Conservation (phyloP, 2,888 invertebrate species). For the Enchytraeus crypticus region DNA sequence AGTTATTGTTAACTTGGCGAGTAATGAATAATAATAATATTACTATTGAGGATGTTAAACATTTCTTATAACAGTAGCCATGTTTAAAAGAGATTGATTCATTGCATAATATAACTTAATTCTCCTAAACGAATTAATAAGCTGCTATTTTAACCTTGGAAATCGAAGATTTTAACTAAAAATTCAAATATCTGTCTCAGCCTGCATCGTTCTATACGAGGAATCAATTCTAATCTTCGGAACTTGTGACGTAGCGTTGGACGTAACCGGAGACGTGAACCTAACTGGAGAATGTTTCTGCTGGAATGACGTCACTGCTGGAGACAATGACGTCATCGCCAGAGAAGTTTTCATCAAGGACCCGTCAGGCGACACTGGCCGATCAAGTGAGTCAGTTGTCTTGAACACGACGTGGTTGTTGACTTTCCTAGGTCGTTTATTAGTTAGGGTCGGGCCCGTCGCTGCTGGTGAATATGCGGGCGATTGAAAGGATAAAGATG, state of each 20-base stretch:
- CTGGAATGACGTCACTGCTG: neutral
- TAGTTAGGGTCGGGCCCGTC: too few relatives aligned
- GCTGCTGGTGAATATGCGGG: too few relatives aligned
- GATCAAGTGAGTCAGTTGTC: neutral
- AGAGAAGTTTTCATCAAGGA: neutral
- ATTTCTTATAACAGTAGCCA: too few relatives aligned
- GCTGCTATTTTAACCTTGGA: too few relatives aligned
- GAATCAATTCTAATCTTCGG: conserved; percentile 8
- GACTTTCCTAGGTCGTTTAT: neutral
- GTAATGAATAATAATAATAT: too few relatives aligned
- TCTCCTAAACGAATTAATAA: too few relatives aligned
- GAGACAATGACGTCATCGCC: neutral
- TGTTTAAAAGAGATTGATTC: too few relatives aligned
- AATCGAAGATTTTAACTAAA: neutral
- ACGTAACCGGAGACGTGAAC: neutral
- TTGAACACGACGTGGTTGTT: conserved; percentile 9
- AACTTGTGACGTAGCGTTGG: neutral
- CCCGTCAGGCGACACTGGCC: neutral
- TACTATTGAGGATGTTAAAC: too few relatives aligned
- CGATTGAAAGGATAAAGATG: too few relatives aligned
- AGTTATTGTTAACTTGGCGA: too few relatives aligned
- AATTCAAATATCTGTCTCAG: conserved; percentile 7
- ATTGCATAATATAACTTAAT: too few relatives aligned
- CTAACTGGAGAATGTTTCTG: neutral
- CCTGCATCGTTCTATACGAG: conserved; percentile 1